These are phyloP conservation scores for Penaeus japonicus DNA, from an alignment of 1,140 invertebrate species.

Conservation along the genomic window DNA sequence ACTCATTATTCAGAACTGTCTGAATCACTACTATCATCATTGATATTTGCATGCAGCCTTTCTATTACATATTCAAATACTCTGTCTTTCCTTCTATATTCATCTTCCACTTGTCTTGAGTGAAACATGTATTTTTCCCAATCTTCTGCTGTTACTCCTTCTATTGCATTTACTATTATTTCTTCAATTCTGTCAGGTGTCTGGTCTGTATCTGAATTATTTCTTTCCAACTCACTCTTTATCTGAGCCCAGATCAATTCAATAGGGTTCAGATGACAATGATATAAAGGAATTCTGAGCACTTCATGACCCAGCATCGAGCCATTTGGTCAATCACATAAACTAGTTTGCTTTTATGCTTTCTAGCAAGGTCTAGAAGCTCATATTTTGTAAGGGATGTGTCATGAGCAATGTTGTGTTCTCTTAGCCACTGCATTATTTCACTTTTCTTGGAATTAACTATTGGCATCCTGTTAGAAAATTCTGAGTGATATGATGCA, in stretches of 20 bases:
- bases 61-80: neutral
- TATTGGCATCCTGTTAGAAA: slow-evolving; percentile 43
- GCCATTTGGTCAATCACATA: too few relatives aligned
- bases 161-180: too few relatives aligned
- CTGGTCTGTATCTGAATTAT: neutral
- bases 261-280: too few relatives aligned
- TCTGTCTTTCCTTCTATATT: slow-evolving; percentile 15
- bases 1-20: neutral
- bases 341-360: too few relatives aligned
- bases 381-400: too few relatives aligned
- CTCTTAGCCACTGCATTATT: too few relatives aligned
- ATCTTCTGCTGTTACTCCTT: neutral
- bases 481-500: slow-evolving; percentile 63
- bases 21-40: neutral
- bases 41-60: neutral
- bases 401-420: too few relatives aligned
- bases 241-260: neutral
- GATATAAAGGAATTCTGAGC: too few relatives aligned
- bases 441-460: neutral
- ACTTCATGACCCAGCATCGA: too few relatives aligned
- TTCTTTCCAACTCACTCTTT: neutral
- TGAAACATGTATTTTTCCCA: neutral
- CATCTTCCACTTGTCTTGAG: slow-evolving; percentile 14
- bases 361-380: too few relatives aligned
- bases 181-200: too few relatives aligned